These are phyloP conservation scores for Gila robusta DNA, from an alignment of 2,797 vertebrate genomes.

Conservation along the genomic window DNA sequence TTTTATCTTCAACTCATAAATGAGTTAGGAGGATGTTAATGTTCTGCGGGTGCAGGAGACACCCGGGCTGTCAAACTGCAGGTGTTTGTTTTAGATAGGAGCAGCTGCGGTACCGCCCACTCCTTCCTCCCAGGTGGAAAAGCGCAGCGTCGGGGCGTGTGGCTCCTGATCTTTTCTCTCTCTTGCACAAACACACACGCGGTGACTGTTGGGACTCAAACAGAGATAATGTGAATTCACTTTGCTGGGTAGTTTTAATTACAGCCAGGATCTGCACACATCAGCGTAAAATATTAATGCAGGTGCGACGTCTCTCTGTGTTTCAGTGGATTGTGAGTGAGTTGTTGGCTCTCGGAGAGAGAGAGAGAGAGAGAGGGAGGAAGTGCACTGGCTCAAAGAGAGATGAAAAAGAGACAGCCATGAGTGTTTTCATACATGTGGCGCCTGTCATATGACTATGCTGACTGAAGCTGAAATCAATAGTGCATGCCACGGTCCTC, in stretches of 20 bases:
- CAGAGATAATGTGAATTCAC: constrained; percentile 63
- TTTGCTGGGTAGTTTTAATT: constrained; percentile 72
- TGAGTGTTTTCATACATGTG: constrained; percentile 49
- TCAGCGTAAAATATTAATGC: constrained; percentile 59
- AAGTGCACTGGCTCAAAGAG: constrained; percentile 24
- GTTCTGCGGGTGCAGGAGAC: constrained; percentile 38
- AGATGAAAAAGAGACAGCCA: constrained; percentile 37
- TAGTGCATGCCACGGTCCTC: constrained; percentile 38
- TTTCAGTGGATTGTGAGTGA: constrained; percentile 55
- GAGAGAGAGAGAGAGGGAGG: neutral
- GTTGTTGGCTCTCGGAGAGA: neutral
- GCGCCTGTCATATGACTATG: constrained; percentile 44
- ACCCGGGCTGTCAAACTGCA: constrained; percentile 55
- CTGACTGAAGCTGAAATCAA: constrained; percentile 53
- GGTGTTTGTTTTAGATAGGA: constrained; percentile 52
- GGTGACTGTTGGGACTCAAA: constrained; percentile 51
- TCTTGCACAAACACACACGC: constrained; percentile 42
- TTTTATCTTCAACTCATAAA: constrained; percentile 54
- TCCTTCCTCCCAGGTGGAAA: constrained; percentile 63
- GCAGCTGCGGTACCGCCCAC: constrained; percentile 49
- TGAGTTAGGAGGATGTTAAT: constrained; percentile 48
- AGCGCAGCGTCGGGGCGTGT: constrained; percentile 63
- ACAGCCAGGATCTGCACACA: constrained; percentile 68
- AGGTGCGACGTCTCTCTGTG: constrained; percentile 63
- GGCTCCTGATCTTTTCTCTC: constrained; percentile 29